Evolutionary conservation across 1,140 invertebrate species (phyloP).

Genomic region (Rhopalosiphum maidis): DNA sequence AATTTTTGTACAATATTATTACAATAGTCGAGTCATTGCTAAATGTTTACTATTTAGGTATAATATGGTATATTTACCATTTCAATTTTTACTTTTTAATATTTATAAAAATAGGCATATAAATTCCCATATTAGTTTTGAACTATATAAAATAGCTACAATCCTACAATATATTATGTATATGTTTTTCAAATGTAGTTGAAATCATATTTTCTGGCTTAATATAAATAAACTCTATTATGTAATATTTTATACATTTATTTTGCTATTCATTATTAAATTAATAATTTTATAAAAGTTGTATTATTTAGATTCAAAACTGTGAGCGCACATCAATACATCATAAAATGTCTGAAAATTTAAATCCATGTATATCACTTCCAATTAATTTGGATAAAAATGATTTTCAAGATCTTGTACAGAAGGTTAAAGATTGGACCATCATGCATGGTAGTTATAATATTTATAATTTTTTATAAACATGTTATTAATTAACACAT

Average conservation of each 20-base stretch:
- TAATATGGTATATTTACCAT: no score
- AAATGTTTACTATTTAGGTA: neutral
- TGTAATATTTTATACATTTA: neutral
- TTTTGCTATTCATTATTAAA: neutral
- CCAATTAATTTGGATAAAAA: conserved; percentile 62
- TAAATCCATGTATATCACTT: conserved; percentile 53
- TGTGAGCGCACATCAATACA: neutral
- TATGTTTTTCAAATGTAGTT: no score
- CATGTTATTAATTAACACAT: conserved; percentile 25
- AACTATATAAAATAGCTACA: neutral
- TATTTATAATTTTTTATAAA: conserved; percentile 6
- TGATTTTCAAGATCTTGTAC: conserved; percentile 69
- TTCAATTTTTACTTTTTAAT: neutral
- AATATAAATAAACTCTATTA: neutral
- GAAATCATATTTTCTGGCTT: neutral
- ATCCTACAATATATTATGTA: no score
- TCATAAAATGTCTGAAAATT: conserved; percentile 9
- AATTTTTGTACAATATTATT: neutral
- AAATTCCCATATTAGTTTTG: neutral
- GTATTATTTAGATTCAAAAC: neutral
- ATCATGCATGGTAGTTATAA: conserved; percentile 73
- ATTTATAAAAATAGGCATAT: neutral
- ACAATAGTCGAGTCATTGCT: neutral
- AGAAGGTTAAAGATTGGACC: conserved; percentile 83
- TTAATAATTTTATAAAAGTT: neutral